Evolutionary conservation across 2,888 invertebrate species (phyloP).

Genomic region (Tinea pellionella): DNA sequence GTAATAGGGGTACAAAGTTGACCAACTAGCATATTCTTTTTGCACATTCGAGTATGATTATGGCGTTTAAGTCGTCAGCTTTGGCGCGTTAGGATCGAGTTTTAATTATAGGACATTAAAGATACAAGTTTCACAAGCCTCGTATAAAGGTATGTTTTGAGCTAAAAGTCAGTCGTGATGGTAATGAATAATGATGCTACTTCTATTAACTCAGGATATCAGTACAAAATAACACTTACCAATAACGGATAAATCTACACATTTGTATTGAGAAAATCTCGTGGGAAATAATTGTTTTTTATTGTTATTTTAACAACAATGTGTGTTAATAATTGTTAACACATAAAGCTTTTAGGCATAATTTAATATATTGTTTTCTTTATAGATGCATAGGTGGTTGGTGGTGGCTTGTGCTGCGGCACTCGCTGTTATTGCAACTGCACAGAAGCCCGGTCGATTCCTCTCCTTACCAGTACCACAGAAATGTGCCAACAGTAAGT

Average conservation of each 20-base stretch:
- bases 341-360: background rate
- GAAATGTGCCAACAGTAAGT: conserved; percentile 89
- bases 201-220: conserved; percentile 25
- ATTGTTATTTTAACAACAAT: background rate
- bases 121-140: conserved; percentile 20
- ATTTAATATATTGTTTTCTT: background rate
- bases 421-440: conserved; percentile 71
- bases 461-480: conserved; percentile 82
- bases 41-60: background rate
- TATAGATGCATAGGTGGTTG: conserved; percentile 78
- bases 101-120: background rate
- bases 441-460: conserved; percentile 85
- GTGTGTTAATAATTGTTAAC: background rate
- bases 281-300: background rate
- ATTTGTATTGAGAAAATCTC: background rate
- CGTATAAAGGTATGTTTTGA: conserved; percentile 14
- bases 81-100: background rate
- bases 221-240: background rate
- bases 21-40: background rate
- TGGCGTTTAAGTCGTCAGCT: too few relatives aligned
- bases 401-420: conserved; percentile 63
- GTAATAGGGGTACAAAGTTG: background rate
- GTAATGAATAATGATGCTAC: background rate
- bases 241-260: background rate
- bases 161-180: conserved; percentile 27